A percentile compares a stretch with the other conserved stretches of the same genome.
These are phyloP conservation scores for Wasmannia auropunctata DNA, from an alignment of 1,140 invertebrate genomes.

Conservation along the genomic window DNA sequence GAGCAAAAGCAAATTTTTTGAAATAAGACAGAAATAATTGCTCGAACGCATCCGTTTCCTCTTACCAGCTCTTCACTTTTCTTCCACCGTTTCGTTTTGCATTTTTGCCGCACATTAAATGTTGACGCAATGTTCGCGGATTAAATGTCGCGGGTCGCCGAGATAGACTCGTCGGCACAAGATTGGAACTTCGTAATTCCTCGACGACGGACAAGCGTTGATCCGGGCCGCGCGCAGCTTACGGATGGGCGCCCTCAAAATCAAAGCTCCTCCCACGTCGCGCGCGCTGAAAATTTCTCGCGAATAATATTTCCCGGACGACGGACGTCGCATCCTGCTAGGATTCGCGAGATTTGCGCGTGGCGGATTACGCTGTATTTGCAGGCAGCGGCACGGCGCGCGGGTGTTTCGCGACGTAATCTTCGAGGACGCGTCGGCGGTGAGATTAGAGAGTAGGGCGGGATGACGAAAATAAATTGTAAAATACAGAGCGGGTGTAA, in stretches of 20 bases:
- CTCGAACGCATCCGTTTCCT: not conserved
- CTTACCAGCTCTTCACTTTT: not conserved
- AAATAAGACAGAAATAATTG: not conserved
- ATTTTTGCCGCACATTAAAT: not conserved
- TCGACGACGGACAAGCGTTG: constrained; percentile 7
- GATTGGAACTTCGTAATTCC: constrained; percentile 6
- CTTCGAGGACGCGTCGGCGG: constrained; percentile 1
- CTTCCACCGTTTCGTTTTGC: not conserved
- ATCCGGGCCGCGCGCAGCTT: constrained; percentile 40
- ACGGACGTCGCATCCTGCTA: constrained; percentile 22
- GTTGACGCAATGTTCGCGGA: not conserved
- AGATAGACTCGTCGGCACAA: constrained; percentile 16
- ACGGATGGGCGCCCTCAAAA: constrained; percentile 43
- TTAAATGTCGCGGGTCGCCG: not conserved
- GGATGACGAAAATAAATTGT: not conserved
- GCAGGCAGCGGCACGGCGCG: not conserved
- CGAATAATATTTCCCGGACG: constrained; percentile 37
- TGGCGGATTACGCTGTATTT: constrained; percentile 26
- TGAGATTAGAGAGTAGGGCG: constrained; percentile 3
- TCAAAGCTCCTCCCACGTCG: constrained; percentile 56
- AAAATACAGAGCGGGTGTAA: not conserved
- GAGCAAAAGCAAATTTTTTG: not conserved
- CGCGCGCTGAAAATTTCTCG: constrained; percentile 36
- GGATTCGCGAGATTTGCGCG: constrained; percentile 28
- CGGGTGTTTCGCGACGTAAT: constrained; percentile 32